phyloP scores from a whole-genome alignment of 2,888 invertebrate species.

The Cancer borealis region DNA sequence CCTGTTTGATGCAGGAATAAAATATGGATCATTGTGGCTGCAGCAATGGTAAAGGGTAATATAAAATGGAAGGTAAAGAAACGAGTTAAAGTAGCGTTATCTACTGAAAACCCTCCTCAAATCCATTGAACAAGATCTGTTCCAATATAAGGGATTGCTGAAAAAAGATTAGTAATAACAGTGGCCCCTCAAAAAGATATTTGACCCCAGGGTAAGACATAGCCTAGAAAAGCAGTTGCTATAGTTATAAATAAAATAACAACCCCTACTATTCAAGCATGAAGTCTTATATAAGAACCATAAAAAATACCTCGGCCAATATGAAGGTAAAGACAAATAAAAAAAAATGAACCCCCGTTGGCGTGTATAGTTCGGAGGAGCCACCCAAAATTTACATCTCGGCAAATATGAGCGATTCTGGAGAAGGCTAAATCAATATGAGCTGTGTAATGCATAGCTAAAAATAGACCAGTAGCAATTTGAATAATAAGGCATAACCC shows the following conservation, averaged over 20 bases:
- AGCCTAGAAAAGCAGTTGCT: constrained; percentile 88
- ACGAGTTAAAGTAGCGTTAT: constrained; percentile 88
- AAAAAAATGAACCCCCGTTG: constrained; percentile 87
- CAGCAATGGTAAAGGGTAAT: constrained; percentile 85
- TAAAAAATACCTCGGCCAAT: constrained; percentile 82
- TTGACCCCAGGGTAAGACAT: constrained; percentile 89
- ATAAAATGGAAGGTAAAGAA: constrained; percentile 89
- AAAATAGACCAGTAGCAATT: constrained; percentile 86
- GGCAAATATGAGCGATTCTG: constrained; percentile 86
- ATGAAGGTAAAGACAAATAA: constrained; percentile 86
- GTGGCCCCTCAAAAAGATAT: constrained; percentile 91
- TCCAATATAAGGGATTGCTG: constrained; percentile 87
- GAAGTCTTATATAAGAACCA: constrained; percentile 81
- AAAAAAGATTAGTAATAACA: constrained; percentile 88
- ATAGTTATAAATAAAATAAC: constrained; percentile 86
- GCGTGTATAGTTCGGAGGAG: constrained; percentile 85
- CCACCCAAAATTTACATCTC: constrained; percentile 87
- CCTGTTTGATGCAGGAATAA: constrained; percentile 86
- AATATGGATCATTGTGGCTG: constrained; percentile 85
- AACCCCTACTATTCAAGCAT: constrained; percentile 85
- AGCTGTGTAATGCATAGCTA: constrained; percentile 86
- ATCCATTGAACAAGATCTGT: constrained; percentile 85
- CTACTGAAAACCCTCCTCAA: constrained; percentile 88
- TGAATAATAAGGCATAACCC: constrained; percentile 85
- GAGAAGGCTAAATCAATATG: constrained; percentile 85